Base-by-base conservation (phyloP, 2,113 vertebrate genomes). In the Fregata magnificens region DNA sequence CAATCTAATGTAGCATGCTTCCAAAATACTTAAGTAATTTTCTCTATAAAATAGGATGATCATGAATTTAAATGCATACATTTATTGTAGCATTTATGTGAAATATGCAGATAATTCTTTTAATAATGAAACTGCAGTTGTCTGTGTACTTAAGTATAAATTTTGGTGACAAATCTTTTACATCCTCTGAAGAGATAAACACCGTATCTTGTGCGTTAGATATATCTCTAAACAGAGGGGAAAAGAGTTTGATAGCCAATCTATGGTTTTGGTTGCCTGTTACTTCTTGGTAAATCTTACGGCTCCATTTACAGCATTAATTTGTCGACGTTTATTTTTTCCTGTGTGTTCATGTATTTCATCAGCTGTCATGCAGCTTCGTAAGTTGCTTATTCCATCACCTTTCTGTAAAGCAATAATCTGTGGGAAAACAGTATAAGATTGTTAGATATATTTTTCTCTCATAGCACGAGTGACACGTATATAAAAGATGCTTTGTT, bases 181-280 rank as follows among this genome's bases (percentile, higher is more conserved):
- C 17, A 38, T 56, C 34, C 7, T 78, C 36, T 72, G 6, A 71
- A 78, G 42, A 61, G 47, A 63, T 14, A 63, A 95, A 44, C 11
- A n/a, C 8, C 0, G 0, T 55, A 10, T 88, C 36, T 79, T 47
- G 26, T 47, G 7, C 2, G 0, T 71, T 93, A 50, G 36, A 13
- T 85, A 2, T 14, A 15, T 71, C 47, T 81, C 36, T 59, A 47
- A 87, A 49, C 28, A 62, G 31, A 59, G 10, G 11, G 25, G 6
- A 90, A 82, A 38, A 45, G 6, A 44, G 9, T 52, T 87, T 63
- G 36, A 21, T 40, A 81, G 38, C 14, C 49, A 56, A 2, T 73
- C 32, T 81, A 2, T 26, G 22, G 20, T 9, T 86, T 52, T 83
- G 66, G 42, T 82, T 69, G 53, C 55, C 40, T 58, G 13, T 32